A percentile compares a stretch with the other conserved stretches of the same genome.
Evolutionary conservation across 2,888 invertebrate genomes (phyloP).

Genomic region (Eustalomyia histrio): DNA sequence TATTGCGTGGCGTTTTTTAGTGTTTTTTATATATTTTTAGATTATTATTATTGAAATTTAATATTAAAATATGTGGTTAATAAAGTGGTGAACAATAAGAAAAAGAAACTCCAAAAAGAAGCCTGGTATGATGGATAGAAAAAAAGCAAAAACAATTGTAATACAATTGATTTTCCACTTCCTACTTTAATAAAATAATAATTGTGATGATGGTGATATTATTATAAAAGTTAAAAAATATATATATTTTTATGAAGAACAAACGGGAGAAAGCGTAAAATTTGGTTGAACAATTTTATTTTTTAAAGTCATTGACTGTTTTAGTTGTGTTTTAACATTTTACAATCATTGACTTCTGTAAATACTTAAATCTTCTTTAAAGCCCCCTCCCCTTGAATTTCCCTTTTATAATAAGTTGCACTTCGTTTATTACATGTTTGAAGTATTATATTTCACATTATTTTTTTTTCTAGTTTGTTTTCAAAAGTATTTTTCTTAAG

Average conservation of each 20-base stretch:
- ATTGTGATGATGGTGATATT: neutral
- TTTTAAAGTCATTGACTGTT: constrained; percentile 16
- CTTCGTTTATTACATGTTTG: neutral
- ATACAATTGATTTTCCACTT: constrained; percentile 56
- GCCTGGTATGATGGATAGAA: neutral
- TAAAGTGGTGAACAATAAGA: neutral
- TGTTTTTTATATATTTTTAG: neutral
- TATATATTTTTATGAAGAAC: neutral
- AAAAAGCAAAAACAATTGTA: constrained; percentile 13
- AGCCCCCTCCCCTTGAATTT: neutral
- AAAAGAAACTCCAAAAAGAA: neutral
- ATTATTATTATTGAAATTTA: constrained; percentile 41
- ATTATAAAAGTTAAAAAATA: neutral
- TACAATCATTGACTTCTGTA: constrained; percentile 29
- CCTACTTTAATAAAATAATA: constrained; percentile 10
- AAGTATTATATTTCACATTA: neutral
- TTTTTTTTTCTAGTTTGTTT: neutral
- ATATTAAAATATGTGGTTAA: constrained; percentile 48
- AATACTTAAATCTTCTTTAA: neutral
- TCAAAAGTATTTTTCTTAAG: neutral
- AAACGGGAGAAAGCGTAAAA: neutral
- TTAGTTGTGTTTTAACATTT: neutral
- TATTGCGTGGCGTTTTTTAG: constrained; percentile 56
- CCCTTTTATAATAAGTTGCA: neutral
- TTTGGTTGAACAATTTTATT: neutral